Evolutionary conservation across 2,797 vertebrate species (phyloP), one percentile per base, ranked within the genome.

Genomic region (Hemibagrus guttatus): DNA sequence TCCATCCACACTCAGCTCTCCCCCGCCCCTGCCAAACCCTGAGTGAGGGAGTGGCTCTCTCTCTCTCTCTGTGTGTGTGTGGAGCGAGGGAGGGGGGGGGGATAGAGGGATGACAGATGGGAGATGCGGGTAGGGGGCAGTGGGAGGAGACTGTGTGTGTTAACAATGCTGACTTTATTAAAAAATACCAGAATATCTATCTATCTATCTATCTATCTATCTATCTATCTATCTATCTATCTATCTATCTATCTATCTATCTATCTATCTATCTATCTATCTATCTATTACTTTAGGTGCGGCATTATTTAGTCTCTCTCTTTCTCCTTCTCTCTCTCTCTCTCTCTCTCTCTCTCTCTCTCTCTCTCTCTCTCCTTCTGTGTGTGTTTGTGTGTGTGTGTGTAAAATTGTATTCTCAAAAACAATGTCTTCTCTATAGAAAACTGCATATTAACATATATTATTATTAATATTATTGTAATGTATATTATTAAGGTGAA

Each of bases 131-230:
- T 87, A 49, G 68, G 78, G 74, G 9, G 81, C 54, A 75, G 28
- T 78, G 17, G 54, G 75, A 75, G 49, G 49, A 75, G 19, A 23
- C 63, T 26, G 89, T 90, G 90, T 90, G 81, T 8, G 19, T 74
- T 87, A 89, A 88, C 87, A 85, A 93, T 92, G 92, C 88, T 90
- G 91, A 93, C 93, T 90, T 88, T 91, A 72, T 91, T 92, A 90
- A 89, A 90, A 88, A 89, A 87, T 89, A 9, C 46, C 46, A 46
- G 19, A 23, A 14, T 42, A 71, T 78, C 74, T 76, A 64, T 80
- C 58, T 42, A 46, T 79, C 72, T 23, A 63, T 85, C 61, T 39
- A n/a, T 85, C 83, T 4, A n/a, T 85, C 58, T n/a, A 5, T 88
- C 76, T 16, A 14, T 82, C 69, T n/a, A 19, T 75, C 68, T 28